These are phyloP conservation scores for Xiphophorus couchianus DNA, from an alignment of 2,113 vertebrate genomes.

Conservation along the genomic window DNA sequence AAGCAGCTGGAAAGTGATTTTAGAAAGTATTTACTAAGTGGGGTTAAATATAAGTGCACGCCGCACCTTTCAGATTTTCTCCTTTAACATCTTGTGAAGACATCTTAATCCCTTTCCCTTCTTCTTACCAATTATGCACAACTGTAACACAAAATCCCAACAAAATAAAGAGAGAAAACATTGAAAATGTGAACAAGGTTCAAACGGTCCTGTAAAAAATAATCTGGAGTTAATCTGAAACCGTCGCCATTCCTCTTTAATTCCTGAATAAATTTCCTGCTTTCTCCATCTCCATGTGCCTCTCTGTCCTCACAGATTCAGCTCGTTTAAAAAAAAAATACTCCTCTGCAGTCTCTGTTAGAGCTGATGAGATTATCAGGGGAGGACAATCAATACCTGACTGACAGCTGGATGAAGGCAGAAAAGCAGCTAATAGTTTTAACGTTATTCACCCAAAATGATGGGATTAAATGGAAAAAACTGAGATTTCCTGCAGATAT, in stretches of 20 bases:
- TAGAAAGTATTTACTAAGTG: no score
- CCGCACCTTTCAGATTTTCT: neutral
- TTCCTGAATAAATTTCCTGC: neutral
- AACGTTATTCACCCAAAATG: constrained; percentile 15
- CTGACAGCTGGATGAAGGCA: constrained; percentile 24
- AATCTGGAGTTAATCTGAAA: neutral
- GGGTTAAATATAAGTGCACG: no score
- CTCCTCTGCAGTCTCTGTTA: constrained; percentile 1
- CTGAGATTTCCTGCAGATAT: constrained; percentile 25
- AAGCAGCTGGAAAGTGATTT: no score
- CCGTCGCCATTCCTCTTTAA: neutral
- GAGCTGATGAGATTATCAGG: constrained; percentile 54
- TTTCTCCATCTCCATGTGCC: neutral
- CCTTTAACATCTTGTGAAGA: neutral
- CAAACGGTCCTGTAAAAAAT: constrained; percentile 1
- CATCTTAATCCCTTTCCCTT: neutral
- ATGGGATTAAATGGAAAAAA: constrained; percentile 25
- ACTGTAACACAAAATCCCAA: no score
- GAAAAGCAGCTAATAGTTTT: neutral
- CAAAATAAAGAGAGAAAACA: no score
- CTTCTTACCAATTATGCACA: no score
- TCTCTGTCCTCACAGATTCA: constrained; percentile 1
- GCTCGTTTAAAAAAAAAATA: neutral
- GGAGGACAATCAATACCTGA: constrained; percentile 25
- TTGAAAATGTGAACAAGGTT: neutral